These are phyloP conservation scores for Pogonocherus hispidulus DNA, from an alignment of 2,888 invertebrate species.

Conservation along the genomic window DNA sequence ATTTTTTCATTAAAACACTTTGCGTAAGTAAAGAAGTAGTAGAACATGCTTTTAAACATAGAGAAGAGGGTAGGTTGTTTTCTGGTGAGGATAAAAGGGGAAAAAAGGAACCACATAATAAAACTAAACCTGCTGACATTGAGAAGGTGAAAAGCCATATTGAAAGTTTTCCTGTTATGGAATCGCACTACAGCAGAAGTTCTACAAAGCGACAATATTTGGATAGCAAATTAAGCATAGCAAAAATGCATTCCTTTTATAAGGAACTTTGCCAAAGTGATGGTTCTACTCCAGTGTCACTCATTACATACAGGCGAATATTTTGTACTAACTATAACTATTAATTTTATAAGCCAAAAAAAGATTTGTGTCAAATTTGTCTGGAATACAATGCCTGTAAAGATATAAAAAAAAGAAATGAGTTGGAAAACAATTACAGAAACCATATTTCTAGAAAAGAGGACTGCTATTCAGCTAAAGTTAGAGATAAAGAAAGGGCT, in stretches of 20 bases:
- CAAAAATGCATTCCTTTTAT: slow-evolving; percentile 49
- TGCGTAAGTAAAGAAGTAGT: slow-evolving; percentile 41
- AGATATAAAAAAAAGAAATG: not conserved
- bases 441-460: not conserved
- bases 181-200: slow-evolving; percentile 46
- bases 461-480: not conserved
- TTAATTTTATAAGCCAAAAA: slow-evolving; percentile 31
- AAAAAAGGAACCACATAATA: slow-evolving; percentile 43
- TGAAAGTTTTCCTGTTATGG: slow-evolving; percentile 46
- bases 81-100: slow-evolving; percentile 43
- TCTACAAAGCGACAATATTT: slow-evolving; percentile 45
- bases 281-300: slow-evolving; percentile 36
- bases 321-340: slow-evolving; percentile 34
- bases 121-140: slow-evolving; percentile 41
- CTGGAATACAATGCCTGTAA: slow-evolving; percentile 27
- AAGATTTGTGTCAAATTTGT: slow-evolving; percentile 44
- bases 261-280: slow-evolving; percentile 39
- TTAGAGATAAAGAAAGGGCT: slow-evolving; percentile 1
- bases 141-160: slow-evolving; percentile 46
- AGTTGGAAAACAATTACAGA: not conserved
- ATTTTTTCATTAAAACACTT: slow-evolving; percentile 30
- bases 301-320: slow-evolving; percentile 43
- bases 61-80: slow-evolving; percentile 40
- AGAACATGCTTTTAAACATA: slow-evolving; percentile 43
- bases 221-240: slow-evolving; percentile 38